Conservation (phyloP, 1,140 invertebrate genomes). For the Bombus confusus region DNA sequence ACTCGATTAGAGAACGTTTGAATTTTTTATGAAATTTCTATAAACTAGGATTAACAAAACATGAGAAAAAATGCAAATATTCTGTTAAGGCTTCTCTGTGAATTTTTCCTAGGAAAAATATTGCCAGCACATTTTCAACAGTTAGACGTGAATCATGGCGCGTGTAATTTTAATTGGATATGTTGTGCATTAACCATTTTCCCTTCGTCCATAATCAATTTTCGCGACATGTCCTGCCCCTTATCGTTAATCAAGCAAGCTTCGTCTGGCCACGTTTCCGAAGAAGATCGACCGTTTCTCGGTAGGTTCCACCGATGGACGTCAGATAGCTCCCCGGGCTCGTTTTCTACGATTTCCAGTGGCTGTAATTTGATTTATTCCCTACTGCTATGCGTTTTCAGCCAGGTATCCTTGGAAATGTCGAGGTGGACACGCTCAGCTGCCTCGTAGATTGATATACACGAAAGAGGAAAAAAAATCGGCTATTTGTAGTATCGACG, state of each 20-base stretch:
- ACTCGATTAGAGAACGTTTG: no score
- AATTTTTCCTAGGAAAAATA: no score
- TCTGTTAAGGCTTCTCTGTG: no score
- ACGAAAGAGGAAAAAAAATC: constrained; percentile 30
- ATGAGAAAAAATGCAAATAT: no score
- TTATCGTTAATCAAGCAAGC: background rate
- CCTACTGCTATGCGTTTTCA: constrained; percentile 32
- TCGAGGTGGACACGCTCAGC: constrained; percentile 44
- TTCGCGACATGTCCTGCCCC: no score
- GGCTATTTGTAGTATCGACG: constrained; percentile 20
- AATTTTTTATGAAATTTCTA: no score
- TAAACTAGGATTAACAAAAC: no score
- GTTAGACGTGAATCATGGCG: no score
- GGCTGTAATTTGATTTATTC: constrained; percentile 46
- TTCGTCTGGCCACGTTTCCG: background rate
- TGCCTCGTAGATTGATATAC: constrained; percentile 39
- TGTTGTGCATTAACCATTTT: background rate
- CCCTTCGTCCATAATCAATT: background rate
- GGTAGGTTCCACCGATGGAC: no score
- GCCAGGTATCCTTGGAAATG: constrained; percentile 52
- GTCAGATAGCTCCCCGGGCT: background rate
- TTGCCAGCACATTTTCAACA: no score
- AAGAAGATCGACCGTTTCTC: background rate
- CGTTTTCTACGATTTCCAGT: constrained; percentile 27
- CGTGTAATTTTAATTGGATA: background rate